A percentile compares a stretch with the other conserved stretches of the same genome.
Evolutionary conservation across 1,140 invertebrate species (phyloP).

Genomic region (Dryas iulia): DNA sequence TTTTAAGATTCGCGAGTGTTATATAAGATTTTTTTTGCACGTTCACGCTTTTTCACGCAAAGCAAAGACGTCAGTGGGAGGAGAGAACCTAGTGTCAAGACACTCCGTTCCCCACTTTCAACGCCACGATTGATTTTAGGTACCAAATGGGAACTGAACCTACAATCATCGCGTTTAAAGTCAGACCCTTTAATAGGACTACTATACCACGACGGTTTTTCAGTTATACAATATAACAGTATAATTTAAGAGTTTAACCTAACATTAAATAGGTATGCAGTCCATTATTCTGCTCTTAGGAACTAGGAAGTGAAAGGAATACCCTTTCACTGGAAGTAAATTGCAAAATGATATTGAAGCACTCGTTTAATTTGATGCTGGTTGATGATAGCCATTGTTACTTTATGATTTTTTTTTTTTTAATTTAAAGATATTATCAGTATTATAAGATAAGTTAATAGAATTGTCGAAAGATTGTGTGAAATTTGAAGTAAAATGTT

Average conservation of each 20-base stretch:
- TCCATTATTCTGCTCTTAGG: background rate
- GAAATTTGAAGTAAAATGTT: too few relatives aligned
- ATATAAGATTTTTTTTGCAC: too few relatives aligned
- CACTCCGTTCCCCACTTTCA: too few relatives aligned
- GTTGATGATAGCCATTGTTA: background rate
- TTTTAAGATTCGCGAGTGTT: background rate
- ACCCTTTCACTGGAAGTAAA: conserved; percentile 20
- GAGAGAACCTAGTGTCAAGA: too few relatives aligned
- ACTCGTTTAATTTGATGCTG: background rate
- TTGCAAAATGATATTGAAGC: background rate
- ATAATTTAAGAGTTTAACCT: background rate
- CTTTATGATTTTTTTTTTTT: background rate
- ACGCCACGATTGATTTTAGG: too few relatives aligned
- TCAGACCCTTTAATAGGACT: too few relatives aligned
- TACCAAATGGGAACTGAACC: too few relatives aligned
- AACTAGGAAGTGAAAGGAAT: conserved; percentile 2
- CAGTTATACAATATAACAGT: background rate
- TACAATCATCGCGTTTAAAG: too few relatives aligned
- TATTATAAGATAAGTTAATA: background rate
- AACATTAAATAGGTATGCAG: conserved; percentile 1
- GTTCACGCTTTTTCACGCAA: too few relatives aligned
- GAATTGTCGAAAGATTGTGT: too few relatives aligned
- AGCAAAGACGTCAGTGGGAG: too few relatives aligned
- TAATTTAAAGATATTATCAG: background rate
- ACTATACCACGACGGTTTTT: too few relatives aligned